Conservation (phyloP, 2,888 invertebrate species). For the Macrophya alboannulata region DNA sequence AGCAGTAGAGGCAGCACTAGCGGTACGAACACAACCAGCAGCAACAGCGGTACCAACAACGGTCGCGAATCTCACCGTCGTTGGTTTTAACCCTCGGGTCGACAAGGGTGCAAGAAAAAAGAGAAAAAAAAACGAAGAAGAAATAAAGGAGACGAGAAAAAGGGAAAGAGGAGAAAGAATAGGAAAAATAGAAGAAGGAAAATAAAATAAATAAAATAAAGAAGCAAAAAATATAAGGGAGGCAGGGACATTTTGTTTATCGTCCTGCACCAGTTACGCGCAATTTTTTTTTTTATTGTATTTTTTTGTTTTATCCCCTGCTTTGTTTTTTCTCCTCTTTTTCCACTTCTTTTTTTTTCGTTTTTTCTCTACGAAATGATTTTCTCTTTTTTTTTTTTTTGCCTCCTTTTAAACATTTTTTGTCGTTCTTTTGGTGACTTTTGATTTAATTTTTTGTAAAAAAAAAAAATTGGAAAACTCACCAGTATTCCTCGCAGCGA, state of each 20-base stretch:
- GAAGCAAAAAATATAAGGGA: conserved; percentile 57
- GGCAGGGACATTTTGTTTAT: conserved; percentile 12
- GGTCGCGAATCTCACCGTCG: conserved; percentile 34
- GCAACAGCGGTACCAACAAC: neutral
- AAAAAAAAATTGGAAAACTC: conserved; percentile 63
- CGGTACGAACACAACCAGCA: too few relatives aligned
- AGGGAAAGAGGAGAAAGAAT: conserved; percentile 31
- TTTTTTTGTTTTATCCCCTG: neutral
- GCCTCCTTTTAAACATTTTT: neutral
- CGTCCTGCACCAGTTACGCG: neutral
- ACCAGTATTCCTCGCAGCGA: conserved; percentile 77
- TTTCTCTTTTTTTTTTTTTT: neutral
- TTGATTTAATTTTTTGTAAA: neutral
- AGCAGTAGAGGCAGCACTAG: neutral
- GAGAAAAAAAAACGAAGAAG: neutral
- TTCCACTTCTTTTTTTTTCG: neutral
- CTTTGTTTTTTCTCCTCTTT: neutral
- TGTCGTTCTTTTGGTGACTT: neutral
- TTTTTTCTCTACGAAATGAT: neutral
- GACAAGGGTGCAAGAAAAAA: conserved; percentile 44
- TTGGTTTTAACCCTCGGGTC: conserved; percentile 46
- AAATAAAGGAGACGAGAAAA: conserved; percentile 19
- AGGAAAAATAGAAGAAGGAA: conserved; percentile 38
- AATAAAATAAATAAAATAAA: conserved; percentile 43
- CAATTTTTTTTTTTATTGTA: conserved; percentile 1